Conservation (phyloP, 2,888 invertebrate genomes). For the Phasia obesa region DNA sequence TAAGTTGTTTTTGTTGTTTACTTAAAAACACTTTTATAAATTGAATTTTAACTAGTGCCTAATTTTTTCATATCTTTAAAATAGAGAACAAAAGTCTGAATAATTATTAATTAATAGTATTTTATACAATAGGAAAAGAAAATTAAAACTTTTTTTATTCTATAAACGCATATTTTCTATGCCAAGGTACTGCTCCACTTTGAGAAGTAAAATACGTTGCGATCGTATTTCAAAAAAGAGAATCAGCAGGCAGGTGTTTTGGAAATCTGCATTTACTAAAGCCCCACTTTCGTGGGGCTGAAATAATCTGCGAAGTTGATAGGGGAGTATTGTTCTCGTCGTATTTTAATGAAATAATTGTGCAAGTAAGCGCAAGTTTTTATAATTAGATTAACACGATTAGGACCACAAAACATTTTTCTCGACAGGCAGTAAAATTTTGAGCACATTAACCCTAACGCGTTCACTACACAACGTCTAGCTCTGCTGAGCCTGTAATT, state of each 20-base stretch:
- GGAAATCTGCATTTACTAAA: background rate
- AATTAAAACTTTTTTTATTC: background rate
- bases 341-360: constrained; percentile 10
- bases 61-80: no score
- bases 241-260: constrained; percentile 2
- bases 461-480: constrained; percentile 3
- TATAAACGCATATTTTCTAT: background rate
- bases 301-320: background rate
- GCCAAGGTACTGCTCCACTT: background rate
- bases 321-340: background rate
- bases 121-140: no score
- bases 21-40: no score
- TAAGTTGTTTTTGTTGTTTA: no score
- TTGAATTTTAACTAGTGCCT: no score
- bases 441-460: constrained; percentile 18
- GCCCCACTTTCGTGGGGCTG: no score
- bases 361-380: constrained; percentile 6
- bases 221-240: constrained; percentile 2
- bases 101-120: no score
- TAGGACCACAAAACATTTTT: constrained; percentile 16
- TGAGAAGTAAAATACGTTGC: background rate
- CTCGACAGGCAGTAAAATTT: no score
- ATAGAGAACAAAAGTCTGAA: no score
- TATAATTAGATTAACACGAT: background rate
- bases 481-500: constrained; percentile 23